phyloP scores from a whole-genome alignment of 2,113 vertebrate genomes.

The Eira barbara region DNA sequence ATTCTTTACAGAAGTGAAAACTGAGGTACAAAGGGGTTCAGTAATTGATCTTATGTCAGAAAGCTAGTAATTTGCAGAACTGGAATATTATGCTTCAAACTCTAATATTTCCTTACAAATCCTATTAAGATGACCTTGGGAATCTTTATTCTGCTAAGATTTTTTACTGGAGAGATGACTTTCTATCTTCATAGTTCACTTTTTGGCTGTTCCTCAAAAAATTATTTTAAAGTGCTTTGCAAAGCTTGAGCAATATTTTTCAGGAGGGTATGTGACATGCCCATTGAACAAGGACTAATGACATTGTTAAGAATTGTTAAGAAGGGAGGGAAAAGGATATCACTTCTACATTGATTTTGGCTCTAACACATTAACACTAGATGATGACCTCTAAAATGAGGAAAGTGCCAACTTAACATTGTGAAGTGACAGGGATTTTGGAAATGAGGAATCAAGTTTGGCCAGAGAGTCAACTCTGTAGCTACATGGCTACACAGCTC shows the following conservation, averaged over 20 bases:
- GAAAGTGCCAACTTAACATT: background rate
- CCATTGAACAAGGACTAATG: conserved; percentile 68
- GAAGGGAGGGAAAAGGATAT: conserved; percentile 20
- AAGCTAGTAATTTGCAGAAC: conserved; percentile 3
- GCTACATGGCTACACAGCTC: background rate
- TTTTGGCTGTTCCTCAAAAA: conserved; percentile 63
- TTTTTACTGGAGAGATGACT: background rate
- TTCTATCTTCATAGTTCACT: background rate
- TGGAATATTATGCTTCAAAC: background rate
- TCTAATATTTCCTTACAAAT: conserved; percentile 20
- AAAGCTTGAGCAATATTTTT: conserved; percentile 49
- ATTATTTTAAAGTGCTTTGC: conserved; percentile 42
- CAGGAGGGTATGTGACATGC: conserved; percentile 26
- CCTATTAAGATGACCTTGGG: conserved; percentile 38
- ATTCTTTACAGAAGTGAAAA: conserved; percentile 1
- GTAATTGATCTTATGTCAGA: background rate
- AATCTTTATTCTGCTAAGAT: background rate
- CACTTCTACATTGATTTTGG: background rate
- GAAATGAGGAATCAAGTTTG: background rate
- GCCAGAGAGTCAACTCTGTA: background rate
- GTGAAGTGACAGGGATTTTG: background rate
- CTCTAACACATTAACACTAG: conserved; percentile 31
- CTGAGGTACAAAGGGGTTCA: background rate
- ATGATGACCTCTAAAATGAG: conserved; percentile 46
- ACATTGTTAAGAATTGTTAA: conserved; percentile 48